A percentile compares a stretch with the other conserved stretches of the same genome.
These are phyloP conservation scores for Macaca fascicularis DNA, from an alignment of 2,113 vertebrate genomes.

Conservation along the genomic window DNA sequence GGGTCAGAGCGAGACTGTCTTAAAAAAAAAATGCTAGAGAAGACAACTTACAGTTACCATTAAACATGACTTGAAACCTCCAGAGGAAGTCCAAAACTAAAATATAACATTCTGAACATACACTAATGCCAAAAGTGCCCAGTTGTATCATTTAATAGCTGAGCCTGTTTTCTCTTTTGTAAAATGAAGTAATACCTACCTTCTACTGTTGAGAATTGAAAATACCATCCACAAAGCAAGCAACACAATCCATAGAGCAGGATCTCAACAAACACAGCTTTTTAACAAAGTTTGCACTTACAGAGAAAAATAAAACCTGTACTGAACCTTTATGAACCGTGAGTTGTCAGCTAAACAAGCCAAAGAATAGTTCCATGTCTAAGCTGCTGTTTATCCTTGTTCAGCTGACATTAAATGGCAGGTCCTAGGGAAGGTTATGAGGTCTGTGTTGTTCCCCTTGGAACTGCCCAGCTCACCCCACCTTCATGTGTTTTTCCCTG, in stretches of 20 bases:
- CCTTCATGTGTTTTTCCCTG: not conserved
- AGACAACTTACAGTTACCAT: not conserved
- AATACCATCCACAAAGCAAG: not conserved
- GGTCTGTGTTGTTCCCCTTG: not conserved
- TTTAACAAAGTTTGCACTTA: not conserved
- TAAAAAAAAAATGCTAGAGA: not conserved
- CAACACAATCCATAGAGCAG: not conserved
- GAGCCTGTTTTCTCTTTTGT: not conserved
- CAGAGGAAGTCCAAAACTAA: slow-evolving; percentile 13
- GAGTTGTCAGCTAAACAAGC: not conserved
- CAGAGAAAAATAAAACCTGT: not conserved
- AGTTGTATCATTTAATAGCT: not conserved
- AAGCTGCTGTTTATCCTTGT: not conserved
- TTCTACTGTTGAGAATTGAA: not conserved
- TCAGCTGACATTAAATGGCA: not conserved
- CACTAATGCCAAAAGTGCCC: not conserved
- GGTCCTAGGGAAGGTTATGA: not conserved
- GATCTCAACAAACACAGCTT: not conserved
- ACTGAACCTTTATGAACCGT: not conserved
- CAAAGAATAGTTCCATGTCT: not conserved
- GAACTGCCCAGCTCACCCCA: not conserved
- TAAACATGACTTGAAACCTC: not conserved
- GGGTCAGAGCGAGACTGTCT: no score
- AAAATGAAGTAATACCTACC: not conserved
- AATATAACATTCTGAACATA: not conserved